Conservation (phyloP, 2,797 vertebrate species). For the Argya squamiceps region DNA sequence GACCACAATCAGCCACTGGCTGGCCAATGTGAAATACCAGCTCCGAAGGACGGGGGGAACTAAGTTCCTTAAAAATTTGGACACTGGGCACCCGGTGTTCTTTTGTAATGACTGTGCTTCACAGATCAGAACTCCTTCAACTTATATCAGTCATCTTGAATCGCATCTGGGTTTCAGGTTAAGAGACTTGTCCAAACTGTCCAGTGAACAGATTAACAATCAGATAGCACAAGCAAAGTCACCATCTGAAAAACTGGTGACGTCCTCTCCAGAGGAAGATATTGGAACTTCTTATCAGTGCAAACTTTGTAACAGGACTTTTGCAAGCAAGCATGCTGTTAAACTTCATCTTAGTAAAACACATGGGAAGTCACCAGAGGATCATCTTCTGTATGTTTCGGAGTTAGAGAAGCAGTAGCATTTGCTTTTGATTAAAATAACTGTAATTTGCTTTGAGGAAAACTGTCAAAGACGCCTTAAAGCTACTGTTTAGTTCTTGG, state of each 20-base stretch:
- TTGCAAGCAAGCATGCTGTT: constrained; percentile 98
- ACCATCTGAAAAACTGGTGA: constrained; percentile 92
- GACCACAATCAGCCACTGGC: constrained; percentile 99
- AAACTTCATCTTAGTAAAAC: constrained; percentile 99
- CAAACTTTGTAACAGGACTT: constrained; percentile 99
- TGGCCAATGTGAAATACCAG: constrained; percentile 99
- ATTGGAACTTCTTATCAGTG: constrained; percentile 90
- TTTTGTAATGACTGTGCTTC: constrained; percentile 99
- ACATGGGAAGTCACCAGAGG: constrained; percentile 97
- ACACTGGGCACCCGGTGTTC: constrained; percentile 98
- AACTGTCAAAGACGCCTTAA: constrained; percentile 88
- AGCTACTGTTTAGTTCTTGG: constrained; percentile 93
- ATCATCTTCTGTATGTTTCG: constrained; percentile 96
- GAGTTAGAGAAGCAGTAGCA: constrained; percentile 97
- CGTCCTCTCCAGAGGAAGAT: constrained; percentile 89
- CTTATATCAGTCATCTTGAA: constrained; percentile 97
- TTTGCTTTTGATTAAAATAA: constrained; percentile 74
- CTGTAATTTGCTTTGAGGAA: constrained; percentile 84
- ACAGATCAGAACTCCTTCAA: constrained; percentile 97
- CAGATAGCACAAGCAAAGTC: constrained; percentile 94
- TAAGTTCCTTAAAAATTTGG: constrained; percentile 99
- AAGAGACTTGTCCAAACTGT: constrained; percentile 94
- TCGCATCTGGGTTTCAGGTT: constrained; percentile 98
- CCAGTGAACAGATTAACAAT: constrained; percentile 92
- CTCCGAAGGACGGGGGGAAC: constrained; percentile 97